A percentile compares a stretch with the other conserved stretches of the same genome.
These are phyloP conservation scores for Salvelinus sp. DNA, from an alignment of 2,113 vertebrate species.

Conservation along the genomic window DNA sequence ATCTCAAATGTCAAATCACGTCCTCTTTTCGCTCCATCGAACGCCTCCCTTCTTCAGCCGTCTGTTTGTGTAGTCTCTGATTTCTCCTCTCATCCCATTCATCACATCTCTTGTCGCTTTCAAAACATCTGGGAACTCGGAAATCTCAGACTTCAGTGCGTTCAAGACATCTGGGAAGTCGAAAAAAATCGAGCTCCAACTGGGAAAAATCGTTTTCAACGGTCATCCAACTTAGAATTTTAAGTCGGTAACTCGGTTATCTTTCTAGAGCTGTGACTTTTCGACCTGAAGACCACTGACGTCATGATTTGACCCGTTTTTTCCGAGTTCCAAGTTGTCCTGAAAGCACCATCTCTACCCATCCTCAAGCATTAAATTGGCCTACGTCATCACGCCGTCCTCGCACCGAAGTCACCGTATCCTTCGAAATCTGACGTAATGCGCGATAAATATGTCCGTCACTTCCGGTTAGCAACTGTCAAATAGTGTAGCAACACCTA, in stretches of 20 bases:
- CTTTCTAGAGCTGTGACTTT: no score
- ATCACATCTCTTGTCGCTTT: slow-evolving; percentile 44
- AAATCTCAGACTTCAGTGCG: no score
- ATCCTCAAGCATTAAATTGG: slow-evolving; percentile 72
- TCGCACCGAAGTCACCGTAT: slow-evolving; percentile 72
- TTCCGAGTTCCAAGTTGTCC: no score
- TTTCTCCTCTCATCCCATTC: slow-evolving; percentile 57
- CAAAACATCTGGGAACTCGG: no score
- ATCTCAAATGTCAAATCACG: neutral
- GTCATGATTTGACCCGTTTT: no score
- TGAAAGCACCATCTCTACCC: slow-evolving; percentile 50
- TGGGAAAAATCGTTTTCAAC: no score
- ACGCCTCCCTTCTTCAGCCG: slow-evolving; percentile 38
- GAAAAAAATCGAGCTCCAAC: no score
- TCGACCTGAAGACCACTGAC: no score
- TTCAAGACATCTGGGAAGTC: no score
- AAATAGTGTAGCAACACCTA: no score
- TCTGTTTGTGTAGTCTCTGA: slow-evolving; percentile 17
- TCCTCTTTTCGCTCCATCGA: slow-evolving; percentile 26
- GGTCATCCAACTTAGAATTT: no score
- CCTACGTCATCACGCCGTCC: slow-evolving; percentile 80
- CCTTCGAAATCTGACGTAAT: slow-evolving; percentile 70
- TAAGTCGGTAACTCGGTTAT: no score
- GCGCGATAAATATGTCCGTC: neutral
- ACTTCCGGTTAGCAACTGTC: slow-evolving; percentile 14